Evolutionary conservation across 2,113 vertebrate species (phyloP), one percentile per base, ranked within the genome.

Genomic region (Macrotis lagotis): DNA sequence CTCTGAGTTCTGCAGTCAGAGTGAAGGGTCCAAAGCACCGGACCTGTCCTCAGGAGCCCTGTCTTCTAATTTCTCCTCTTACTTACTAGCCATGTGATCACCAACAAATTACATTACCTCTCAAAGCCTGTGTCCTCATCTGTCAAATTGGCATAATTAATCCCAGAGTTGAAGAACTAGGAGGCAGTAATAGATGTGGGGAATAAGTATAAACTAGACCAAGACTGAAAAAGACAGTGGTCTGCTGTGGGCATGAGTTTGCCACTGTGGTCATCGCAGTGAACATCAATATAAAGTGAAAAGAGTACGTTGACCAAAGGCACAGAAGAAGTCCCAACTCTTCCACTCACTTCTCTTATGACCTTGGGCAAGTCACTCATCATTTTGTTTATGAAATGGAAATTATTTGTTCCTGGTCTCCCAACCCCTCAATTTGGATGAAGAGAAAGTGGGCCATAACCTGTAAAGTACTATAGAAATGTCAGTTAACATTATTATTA

Each of bases 1-100:
- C 90, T 97, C 96, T 88, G 59, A 88, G 96, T 50, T 55, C 53
- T 96, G 90, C 19, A 83, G n/a, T 6, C 37, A 83, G 66, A 66
- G 16, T 66, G 59, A 37, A 66, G 31, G 59, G 31, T 22, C 31
- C 59, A 66, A 12, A 44, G n/a, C 66, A 44, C 66, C 24, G 66
- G 66, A 24, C n/a, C 19, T 83, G 19, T 44, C 37, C 66, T 83
- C 66, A 83, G 66, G 37, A 83, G 19, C n/a, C 19, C 66, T 44
- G 66, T 37, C n/a, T 44, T 83, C 66, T 83, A 83, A 83, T 83
- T 19, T 83, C 66, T 44, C 66, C n/a, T 44, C 66, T 83, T 83
- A 8, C 19, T 83, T 83, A 44, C 19, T 44, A 74, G 59, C n/a
- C 55, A 37, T 37, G 55, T 83, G 16, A 83, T 83, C n/a, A 44